phyloP scores from a whole-genome alignment of 2,888 invertebrate genomes.

The Trachelus iudaicus region DNA sequence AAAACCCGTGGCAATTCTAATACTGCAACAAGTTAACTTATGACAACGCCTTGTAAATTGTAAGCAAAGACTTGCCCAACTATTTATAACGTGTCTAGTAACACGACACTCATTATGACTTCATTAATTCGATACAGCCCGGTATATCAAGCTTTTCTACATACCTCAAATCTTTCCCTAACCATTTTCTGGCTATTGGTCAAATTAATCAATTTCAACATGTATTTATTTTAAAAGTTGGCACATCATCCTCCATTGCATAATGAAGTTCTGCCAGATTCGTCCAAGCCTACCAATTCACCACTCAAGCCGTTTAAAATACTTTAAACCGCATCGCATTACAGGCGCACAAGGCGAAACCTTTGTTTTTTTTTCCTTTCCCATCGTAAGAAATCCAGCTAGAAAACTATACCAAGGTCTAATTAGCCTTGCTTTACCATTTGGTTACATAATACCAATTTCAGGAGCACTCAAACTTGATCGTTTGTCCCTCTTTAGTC shows the following conservation, averaged over 20 bases:
- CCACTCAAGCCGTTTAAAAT: background rate
- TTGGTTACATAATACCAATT: background rate
- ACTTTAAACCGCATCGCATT: background rate
- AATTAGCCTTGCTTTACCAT: background rate
- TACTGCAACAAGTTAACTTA: background rate
- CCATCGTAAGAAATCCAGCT: background rate
- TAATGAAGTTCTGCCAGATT: slow-evolving; percentile 19
- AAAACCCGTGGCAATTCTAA: background rate
- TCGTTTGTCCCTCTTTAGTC: background rate
- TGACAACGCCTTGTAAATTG: background rate
- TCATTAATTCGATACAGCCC: background rate
- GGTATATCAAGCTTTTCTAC: background rate
- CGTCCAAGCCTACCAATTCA: background rate
- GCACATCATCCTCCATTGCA: slow-evolving; percentile 29
- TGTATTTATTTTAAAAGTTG: slow-evolving; percentile 29
- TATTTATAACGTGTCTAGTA: background rate
- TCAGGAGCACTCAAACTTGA: background rate
- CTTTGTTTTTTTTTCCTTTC: background rate
- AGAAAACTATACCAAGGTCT: background rate
- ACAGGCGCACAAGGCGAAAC: background rate
- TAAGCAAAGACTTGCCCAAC: background rate
- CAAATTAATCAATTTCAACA: slow-evolving; percentile 28
- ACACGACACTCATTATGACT: background rate
- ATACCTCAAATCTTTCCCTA: background rate
- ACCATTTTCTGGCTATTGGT: slow-evolving; percentile 4